Percentiles rank a stretch among this genome's conserved stretches.
Evolutionary conservation across 2,797 vertebrate genomes (phyloP).

Genomic region (Halcyon badia): DNA sequence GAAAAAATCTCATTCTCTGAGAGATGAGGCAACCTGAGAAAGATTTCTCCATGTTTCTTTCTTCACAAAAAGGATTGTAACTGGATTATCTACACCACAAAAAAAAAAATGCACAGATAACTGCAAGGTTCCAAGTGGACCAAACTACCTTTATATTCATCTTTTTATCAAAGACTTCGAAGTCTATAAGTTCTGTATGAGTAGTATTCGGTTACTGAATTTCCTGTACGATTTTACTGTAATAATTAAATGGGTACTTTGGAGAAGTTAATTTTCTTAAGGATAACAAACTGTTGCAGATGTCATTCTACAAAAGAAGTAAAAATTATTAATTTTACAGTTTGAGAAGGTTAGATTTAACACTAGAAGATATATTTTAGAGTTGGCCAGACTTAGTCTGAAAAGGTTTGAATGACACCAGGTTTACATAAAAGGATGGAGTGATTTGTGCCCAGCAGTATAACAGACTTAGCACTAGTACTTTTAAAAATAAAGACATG

Average conservation of each 20-base stretch:
- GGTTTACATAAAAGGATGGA: background rate
- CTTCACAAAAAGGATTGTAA: background rate
- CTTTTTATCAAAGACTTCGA: background rate
- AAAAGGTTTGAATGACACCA: background rate
- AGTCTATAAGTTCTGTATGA: background rate
- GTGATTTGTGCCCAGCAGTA: background rate
- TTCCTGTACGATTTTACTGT: background rate
- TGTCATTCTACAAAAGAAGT: background rate
- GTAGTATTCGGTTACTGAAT: background rate
- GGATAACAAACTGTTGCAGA: background rate
- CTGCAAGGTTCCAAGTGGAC: background rate
- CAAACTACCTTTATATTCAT: background rate
- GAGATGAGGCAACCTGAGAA: background rate
- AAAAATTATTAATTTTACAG: background rate
- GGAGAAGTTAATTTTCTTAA: background rate
- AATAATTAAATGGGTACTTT: background rate
- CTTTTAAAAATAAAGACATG: background rate
- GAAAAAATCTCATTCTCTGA: background rate
- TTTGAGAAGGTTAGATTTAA: background rate
- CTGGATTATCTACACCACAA: background rate
- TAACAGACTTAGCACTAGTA: background rate
- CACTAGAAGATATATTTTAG: background rate
- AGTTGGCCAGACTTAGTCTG: background rate
- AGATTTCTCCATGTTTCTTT: background rate
- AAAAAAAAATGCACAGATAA: background rate